Evolutionary conservation across 2,797 vertebrate species (phyloP).

Genomic region (Pristis pectinata): DNA sequence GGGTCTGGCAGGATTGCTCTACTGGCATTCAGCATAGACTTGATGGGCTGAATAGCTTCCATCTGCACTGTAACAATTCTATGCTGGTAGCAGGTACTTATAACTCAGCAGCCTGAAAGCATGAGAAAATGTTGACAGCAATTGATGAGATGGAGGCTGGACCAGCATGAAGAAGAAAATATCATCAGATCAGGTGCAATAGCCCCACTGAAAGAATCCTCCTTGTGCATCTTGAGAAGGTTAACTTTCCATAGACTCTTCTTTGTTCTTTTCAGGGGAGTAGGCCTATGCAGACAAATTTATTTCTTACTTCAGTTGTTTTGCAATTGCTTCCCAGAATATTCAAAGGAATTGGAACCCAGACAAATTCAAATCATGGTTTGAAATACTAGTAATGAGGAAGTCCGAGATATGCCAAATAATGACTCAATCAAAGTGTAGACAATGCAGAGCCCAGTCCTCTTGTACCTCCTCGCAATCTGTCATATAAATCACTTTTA

Average conservation of each 20-base stretch:
- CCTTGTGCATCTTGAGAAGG: background rate
- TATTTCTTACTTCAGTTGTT: background rate
- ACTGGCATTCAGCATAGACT: too few species aligned
- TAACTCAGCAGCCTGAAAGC: background rate
- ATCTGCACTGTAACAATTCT: too few species aligned
- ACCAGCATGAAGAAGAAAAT: background rate
- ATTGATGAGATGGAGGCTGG: background rate
- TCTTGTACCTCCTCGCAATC: background rate
- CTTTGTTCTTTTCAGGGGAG: background rate
- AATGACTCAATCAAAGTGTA: background rate
- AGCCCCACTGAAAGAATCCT: background rate
- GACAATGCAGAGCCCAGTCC: background rate
- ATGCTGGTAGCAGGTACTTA: background rate
- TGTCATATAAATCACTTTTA: background rate
- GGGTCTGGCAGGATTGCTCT: too few species aligned
- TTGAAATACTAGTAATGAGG: constrained; percentile 10
- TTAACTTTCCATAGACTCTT: background rate
- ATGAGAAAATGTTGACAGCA: background rate
- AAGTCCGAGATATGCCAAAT: background rate
- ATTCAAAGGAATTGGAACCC: background rate
- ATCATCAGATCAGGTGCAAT: background rate
- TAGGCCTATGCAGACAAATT: background rate
- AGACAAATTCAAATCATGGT: background rate
- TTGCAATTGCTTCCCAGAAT: background rate
- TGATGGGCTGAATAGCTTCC: too few species aligned